Conservation (phyloP, 2,113 vertebrate genomes). For the Salvator merianae region DNA sequence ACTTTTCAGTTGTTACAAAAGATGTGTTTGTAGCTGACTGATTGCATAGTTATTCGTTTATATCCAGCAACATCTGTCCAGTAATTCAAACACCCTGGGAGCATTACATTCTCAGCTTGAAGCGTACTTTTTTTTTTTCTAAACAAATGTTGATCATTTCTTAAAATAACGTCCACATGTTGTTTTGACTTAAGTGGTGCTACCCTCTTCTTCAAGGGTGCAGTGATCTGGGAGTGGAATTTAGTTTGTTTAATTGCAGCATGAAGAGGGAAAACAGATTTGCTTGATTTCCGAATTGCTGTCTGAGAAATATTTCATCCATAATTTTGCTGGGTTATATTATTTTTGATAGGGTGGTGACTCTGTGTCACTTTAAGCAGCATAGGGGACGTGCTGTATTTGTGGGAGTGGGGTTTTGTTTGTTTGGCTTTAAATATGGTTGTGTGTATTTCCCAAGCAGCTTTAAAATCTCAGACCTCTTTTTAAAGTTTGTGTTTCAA, state of each 20-base stretch:
- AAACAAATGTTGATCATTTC: conserved; percentile 59
- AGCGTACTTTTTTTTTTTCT: conserved; percentile 38
- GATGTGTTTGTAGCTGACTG: conserved; percentile 59
- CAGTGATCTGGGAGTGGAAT: neutral
- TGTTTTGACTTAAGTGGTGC: conserved; percentile 3
- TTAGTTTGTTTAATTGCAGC: neutral
- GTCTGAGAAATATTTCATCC: neutral
- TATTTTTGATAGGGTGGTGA: neutral
- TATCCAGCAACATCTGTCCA: conserved; percentile 46
- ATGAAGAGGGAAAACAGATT: neutral
- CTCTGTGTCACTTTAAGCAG: neutral
- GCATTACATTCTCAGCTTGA: conserved; percentile 38
- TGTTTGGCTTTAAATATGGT: neutral
- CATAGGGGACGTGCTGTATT: neutral
- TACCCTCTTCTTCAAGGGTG: neutral
- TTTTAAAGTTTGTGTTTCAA: neutral
- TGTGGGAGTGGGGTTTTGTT: no score
- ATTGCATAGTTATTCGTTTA: conserved; percentile 47
- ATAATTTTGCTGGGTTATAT: neutral
- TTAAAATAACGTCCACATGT: conserved; percentile 14
- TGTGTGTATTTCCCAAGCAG: neutral
- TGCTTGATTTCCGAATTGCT: neutral
- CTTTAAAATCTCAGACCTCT: neutral
- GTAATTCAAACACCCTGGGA: conserved; percentile 51
- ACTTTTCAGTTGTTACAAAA: conserved; percentile 62